A percentile compares a stretch with the other conserved stretches of the same genome.
phyloP scores from a whole-genome alignment of 2,113 vertebrate genomes.

The Aythya baeri region DNA sequence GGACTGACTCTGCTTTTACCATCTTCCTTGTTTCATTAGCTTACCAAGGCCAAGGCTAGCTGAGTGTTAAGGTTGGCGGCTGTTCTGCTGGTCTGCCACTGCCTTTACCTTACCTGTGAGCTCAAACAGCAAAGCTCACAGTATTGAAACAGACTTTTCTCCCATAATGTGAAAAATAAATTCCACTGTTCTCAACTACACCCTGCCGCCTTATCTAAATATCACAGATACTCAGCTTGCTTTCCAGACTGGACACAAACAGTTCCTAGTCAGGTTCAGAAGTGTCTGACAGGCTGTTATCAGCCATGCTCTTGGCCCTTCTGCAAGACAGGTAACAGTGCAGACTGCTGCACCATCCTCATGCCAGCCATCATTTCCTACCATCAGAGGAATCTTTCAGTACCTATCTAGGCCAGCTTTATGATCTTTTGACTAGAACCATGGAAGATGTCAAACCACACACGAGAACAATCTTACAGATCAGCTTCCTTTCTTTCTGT shows the following conservation, averaged over 20 bases:
- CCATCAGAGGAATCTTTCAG: background rate
- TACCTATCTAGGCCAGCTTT: background rate
- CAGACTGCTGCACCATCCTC: background rate
- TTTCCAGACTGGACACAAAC: background rate
- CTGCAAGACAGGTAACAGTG: background rate
- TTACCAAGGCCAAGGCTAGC: background rate
- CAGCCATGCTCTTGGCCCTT: background rate
- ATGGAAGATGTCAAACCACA: background rate
- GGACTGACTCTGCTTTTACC: background rate
- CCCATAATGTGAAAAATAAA: background rate
- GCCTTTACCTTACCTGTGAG: background rate
- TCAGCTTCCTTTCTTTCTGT: background rate
- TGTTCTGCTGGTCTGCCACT: background rate
- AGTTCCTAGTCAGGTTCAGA: background rate
- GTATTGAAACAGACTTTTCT: background rate
- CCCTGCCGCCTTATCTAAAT: background rate
- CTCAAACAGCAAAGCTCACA: background rate
- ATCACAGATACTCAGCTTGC: background rate
- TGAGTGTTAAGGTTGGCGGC: background rate
- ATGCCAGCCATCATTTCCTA: background rate
- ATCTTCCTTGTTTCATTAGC: background rate
- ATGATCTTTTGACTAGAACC: background rate
- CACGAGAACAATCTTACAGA: background rate
- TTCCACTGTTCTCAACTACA: background rate
- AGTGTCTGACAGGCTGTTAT: background rate